Base-by-base conservation (phyloP, 1,140 invertebrate genomes). In the Triops cancriformis region DNA sequence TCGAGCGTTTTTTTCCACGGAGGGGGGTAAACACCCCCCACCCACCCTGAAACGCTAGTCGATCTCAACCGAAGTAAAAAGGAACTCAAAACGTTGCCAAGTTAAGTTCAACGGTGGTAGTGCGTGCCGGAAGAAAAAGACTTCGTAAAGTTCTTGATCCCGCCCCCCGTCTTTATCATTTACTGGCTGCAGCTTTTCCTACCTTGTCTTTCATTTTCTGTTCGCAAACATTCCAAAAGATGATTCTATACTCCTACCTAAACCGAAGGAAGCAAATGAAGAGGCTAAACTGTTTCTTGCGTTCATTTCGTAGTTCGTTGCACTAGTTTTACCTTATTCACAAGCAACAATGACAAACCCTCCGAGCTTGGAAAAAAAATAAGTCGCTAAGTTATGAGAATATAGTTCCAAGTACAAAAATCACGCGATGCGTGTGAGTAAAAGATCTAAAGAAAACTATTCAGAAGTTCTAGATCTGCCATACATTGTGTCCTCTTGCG, bases 371-470 rank as follows among this genome's bases (percentile, higher is more conserved):
- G 51, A 64, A 64, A 23, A n/a, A 10, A 0, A 6, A 6, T 64
- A 64, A 64, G 51, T 64, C 23, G 23, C 23, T n/a, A n/a, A 64
- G 14, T 18, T n/a, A 64, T n/a, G 51, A 64, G 18, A 14, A 64
- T 12, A 64, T 64, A 64, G 51, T 64, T 64, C 51, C 51, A 64
- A 64, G 51, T 64, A 64, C 51, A 64, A 64, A 37, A 64, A 23
- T 64, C 18, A 64, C 51, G 51, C 23, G 23, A 64, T 23, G 31
- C 31, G 31, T 37, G 51, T 18, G 14, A 64, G 23, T n/a, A 64
- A 64, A 64, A 18, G 51, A n/a, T 64, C 14, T 64, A 64, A 64
- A 37, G 7, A 64, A 64, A 14, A 64, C 14, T 64, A 64, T 64
- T 64, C 0, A 64, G 23, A 64, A 64, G 51, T 64, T n/a, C n/a